A percentile compares a stretch with the other conserved stretches of the same genome.
phyloP scores from a whole-genome alignment of 64 coral and sea anemone genomes.

The Actinia equina region DNA sequence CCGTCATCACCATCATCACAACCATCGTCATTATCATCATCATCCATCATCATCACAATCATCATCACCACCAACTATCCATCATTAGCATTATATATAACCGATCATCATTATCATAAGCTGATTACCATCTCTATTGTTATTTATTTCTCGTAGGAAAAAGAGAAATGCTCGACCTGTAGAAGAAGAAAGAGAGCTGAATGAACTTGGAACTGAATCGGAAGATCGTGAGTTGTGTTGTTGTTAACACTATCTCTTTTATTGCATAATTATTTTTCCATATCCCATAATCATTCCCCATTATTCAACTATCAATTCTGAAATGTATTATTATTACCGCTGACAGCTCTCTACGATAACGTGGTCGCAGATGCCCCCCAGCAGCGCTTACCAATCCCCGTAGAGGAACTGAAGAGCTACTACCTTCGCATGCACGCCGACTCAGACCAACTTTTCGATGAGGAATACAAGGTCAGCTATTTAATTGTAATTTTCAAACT shows the following conservation, averaged over 20 bases:
- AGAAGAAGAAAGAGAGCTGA: constrained; percentile 1
- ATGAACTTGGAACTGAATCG: not conserved
- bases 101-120: not conserved
- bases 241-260: not conserved
- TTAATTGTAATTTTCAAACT: not conserved
- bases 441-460: not conserved
- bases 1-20: not conserved
- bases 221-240: not conserved
- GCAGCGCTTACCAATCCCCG: not conserved
- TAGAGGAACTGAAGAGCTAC: not conserved
- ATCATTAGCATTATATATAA: too few species aligned
- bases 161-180: not conserved
- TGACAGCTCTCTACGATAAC: constrained; percentile 6
- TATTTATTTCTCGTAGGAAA: not conserved
- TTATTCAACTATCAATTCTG: too few species aligned
- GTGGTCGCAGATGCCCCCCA: not conserved
- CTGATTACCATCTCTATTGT: too few species aligned
- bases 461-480: constrained; percentile 31
- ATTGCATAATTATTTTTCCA: too few species aligned
- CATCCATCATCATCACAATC: too few species aligned
- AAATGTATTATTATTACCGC: not conserved
- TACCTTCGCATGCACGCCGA: constrained; percentile 41
- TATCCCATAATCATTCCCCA: too few species aligned
- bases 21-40: not conserved
- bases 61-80: too few species aligned